These are phyloP conservation scores for Paracyclopina nana DNA, from an alignment of 1,140 invertebrate genomes.

Conservation along the genomic window DNA sequence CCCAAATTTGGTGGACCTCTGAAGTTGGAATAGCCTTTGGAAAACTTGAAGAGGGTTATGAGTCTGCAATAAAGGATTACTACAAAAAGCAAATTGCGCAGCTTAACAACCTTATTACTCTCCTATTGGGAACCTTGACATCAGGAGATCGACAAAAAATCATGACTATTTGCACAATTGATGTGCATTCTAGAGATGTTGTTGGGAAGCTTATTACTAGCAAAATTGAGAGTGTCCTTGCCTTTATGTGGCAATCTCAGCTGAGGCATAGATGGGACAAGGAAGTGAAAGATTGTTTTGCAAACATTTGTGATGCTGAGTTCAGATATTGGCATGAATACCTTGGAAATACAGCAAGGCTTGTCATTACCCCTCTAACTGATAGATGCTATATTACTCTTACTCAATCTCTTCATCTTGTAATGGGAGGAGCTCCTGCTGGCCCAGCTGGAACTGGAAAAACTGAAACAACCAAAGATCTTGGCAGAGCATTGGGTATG, in stretches of 20 bases:
- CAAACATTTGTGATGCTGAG: slow-evolving; percentile 91
- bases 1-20: slow-evolving; percentile 93
- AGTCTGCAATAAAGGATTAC: slow-evolving; percentile 88
- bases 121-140: slow-evolving; percentile 66
- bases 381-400: slow-evolving; percentile 92
- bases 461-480: slow-evolving; percentile 91
- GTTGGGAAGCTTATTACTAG: slow-evolving; percentile 73
- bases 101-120: slow-evolving; percentile 66
- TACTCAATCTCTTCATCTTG: slow-evolving; percentile 78
- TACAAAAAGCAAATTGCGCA: slow-evolving; percentile 81
- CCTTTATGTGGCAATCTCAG: slow-evolving; percentile 91
- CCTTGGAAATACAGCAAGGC: slow-evolving; percentile 75
- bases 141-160: slow-evolving; percentile 86
- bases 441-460: slow-evolving; percentile 88
- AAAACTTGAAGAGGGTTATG: slow-evolving; percentile 76
- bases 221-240: slow-evolving; percentile 70
- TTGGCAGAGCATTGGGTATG: slow-evolving; percentile 77
- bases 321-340: slow-evolving; percentile 87
- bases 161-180: slow-evolving; percentile 96
- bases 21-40: slow-evolving; percentile 78
- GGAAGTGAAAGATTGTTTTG: slow-evolving; percentile 68
- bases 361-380: slow-evolving; percentile 87
- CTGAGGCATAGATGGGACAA: slow-evolving; percentile 81
- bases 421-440: slow-evolving; percentile 87
- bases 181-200: slow-evolving; percentile 66